These are phyloP conservation scores for Centropus bengalensis DNA, from an alignment of 2,113 vertebrate genomes.

Conservation along the genomic window DNA sequence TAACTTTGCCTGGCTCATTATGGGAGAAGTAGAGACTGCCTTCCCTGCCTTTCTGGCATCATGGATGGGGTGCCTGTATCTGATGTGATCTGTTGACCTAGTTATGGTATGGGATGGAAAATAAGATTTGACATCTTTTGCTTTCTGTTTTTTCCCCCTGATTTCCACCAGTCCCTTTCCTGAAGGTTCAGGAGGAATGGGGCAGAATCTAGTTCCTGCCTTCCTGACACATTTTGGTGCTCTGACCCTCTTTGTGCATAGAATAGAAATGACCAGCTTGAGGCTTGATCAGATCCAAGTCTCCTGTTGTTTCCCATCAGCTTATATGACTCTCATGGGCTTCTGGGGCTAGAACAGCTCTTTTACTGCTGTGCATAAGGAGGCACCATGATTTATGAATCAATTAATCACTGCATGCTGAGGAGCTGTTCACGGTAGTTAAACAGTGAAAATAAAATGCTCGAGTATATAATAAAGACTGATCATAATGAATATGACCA, in stretches of 20 bases:
- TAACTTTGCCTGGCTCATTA: not conserved
- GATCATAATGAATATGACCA: conserved; percentile 62
- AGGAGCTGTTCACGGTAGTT: conserved; percentile 71
- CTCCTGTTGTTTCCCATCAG: conserved; percentile 53
- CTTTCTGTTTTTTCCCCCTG: not conserved
- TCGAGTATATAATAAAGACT: conserved; percentile 58
- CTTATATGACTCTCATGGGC: conserved; percentile 35
- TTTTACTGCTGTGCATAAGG: conserved; percentile 33
- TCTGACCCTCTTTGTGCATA: not conserved
- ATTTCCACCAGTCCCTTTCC: not conserved
- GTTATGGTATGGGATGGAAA: conserved; percentile 27
- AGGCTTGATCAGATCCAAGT: conserved; percentile 23
- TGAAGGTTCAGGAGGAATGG: not conserved
- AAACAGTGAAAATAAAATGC: conserved; percentile 76
- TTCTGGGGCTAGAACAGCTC: conserved; percentile 49
- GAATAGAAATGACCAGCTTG: conserved; percentile 46
- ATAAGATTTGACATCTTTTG: conserved; percentile 46
- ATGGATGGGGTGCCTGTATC: not conserved
- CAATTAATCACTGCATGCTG: conserved; percentile 74
- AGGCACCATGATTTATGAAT: conserved; percentile 77
- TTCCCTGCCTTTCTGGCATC: not conserved
- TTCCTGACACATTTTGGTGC: conserved; percentile 16
- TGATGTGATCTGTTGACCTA: conserved; percentile 61
- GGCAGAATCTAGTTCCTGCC: not conserved
- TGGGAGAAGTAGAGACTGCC: not conserved